phyloP scores from a whole-genome alignment of 2,888 invertebrate species.

The Cenopis cana region DNA sequence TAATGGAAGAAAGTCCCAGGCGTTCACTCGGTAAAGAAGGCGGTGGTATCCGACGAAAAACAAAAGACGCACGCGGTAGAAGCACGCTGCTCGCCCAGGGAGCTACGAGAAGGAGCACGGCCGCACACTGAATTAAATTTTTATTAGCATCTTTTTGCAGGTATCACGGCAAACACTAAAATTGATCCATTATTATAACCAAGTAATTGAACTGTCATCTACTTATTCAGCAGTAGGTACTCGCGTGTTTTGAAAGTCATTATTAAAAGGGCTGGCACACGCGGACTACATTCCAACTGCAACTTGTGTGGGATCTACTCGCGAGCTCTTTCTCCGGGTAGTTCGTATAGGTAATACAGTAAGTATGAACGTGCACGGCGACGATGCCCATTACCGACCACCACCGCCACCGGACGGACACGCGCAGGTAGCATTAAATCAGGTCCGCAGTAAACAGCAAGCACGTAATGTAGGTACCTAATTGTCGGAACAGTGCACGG shows the following conservation, averaged over 20 bases:
- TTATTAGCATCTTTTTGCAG: too few relatives aligned
- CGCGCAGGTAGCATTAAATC: not conserved
- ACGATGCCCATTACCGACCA: not conserved
- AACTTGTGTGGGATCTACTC: not conserved
- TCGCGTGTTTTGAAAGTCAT: not conserved
- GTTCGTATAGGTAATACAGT: too few relatives aligned
- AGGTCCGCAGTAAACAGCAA: not conserved
- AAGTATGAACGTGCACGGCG: too few relatives aligned
- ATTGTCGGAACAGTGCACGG: too few relatives aligned
- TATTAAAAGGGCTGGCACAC: not conserved
- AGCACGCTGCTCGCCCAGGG: not conserved
- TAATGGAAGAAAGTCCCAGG: slow-evolving; percentile 4
- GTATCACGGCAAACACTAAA: not conserved
- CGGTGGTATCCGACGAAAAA: not conserved
- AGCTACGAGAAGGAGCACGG: not conserved
- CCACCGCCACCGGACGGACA: not conserved
- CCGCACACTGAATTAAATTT: not conserved
- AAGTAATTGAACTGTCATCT: not conserved
- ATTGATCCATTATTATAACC: not conserved
- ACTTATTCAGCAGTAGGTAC: not conserved
- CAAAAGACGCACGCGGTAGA: not conserved
- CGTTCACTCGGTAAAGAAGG: not conserved
- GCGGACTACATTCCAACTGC: not conserved
- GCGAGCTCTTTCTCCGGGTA: not conserved
- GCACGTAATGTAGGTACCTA: too few relatives aligned